Conservation (phyloP, 2,113 vertebrate genomes). For the Puffinus mauretanicus region DNA sequence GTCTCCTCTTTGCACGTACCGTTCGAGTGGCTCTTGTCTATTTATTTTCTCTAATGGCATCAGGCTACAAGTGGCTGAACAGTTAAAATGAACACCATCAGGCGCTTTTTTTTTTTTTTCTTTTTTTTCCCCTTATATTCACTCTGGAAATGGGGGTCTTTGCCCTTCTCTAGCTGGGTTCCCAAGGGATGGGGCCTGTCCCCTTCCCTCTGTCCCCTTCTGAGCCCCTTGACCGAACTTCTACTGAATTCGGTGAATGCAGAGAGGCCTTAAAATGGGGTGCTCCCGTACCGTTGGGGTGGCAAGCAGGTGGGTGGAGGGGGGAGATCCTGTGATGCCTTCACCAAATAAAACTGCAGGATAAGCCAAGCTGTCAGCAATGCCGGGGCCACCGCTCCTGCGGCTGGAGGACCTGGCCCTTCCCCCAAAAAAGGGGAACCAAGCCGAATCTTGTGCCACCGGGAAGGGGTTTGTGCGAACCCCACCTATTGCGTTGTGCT, state of each 20-base stretch:
- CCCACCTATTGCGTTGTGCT: fast-evolving
- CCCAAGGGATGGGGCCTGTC: neutral
- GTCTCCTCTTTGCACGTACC: neutral
- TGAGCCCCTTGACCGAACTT: fast-evolving
- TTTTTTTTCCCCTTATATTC: neutral
- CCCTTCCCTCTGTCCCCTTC: neutral
- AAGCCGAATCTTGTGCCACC: fast-evolving
- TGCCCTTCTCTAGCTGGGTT: neutral
- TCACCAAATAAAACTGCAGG: neutral
- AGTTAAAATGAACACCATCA: slow-evolving; percentile 44
- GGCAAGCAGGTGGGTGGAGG: too few relatives aligned
- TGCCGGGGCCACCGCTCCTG: neutral
- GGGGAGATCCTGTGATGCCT: neutral
- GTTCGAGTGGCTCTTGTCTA: slow-evolving; percentile 56
- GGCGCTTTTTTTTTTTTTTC: neutral
- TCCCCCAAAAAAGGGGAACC: fast-evolving
- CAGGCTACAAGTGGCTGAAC: slow-evolving; percentile 53
- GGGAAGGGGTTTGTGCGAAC: neutral
- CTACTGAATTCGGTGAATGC: fast-evolving
- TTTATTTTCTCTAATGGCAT: slow-evolving; percentile 53
- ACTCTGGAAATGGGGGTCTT: neutral
- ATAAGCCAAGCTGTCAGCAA: fast-evolving
- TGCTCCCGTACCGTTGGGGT: fast-evolving
- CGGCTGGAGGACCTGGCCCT: neutral
- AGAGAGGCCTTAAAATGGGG: neutral